Evolutionary conservation across 2,797 vertebrate genomes (phyloP).

Genomic region (Discoglossus pictus): DNA sequence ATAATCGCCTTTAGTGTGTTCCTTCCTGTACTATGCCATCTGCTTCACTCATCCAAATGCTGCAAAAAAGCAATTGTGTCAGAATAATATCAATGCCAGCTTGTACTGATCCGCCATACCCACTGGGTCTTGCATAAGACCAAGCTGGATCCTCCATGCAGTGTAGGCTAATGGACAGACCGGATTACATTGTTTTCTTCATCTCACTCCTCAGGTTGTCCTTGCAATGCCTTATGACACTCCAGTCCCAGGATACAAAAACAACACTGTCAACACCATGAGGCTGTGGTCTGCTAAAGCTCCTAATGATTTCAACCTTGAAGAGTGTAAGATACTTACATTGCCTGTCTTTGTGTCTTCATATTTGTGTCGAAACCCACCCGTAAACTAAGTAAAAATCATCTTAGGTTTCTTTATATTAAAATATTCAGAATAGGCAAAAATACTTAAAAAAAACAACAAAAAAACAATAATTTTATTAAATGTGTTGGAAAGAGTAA

Average conservation of each 20-base stretch:
- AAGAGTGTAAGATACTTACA: conserved; percentile 73
- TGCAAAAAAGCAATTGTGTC: background rate
- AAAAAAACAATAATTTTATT: no score
- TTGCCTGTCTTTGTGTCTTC: background rate
- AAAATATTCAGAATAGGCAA: no score
- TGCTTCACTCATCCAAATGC: background rate
- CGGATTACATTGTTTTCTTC: no score
- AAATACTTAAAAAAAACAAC: no score
- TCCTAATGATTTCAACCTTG: conserved; percentile 83
- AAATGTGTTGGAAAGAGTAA: no score
- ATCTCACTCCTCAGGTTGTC: conserved; percentile 68
- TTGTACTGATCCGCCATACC: no score
- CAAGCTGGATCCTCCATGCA: no score
- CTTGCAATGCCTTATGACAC: conserved; percentile 87
- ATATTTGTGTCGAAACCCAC: no score
- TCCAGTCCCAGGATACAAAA: conserved; percentile 84
- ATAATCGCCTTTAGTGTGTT: background rate
- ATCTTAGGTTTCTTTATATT: no score
- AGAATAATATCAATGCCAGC: background rate
- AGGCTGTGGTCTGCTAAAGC: conserved; percentile 88
- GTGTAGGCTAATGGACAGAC: no score
- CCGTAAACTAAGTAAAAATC: no score
- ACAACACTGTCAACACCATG: conserved; percentile 89
- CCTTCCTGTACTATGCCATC: background rate
- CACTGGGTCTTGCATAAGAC: no score